Percentiles rank a stretch among this genome's conserved stretches.
Conservation (phyloP, 2,113 vertebrate genomes). For the Calypte anna region DNA sequence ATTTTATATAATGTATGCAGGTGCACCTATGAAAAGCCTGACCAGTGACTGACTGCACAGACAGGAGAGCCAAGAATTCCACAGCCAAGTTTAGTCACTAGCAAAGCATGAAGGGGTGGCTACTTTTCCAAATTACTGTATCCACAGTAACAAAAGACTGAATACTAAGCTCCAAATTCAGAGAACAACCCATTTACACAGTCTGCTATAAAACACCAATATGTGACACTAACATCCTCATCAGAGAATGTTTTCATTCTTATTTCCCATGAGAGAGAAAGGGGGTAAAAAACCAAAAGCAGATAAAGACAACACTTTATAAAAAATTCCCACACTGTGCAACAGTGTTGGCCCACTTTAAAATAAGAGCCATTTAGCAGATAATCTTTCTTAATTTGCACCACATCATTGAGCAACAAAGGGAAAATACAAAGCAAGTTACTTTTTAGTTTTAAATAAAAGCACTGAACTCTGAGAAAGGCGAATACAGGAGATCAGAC, state of each 20-base stretch:
- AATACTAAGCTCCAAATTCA: neutral
- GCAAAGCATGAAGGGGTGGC: neutral
- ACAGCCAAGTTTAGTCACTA: neutral
- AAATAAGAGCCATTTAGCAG: neutral
- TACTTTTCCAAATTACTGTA: neutral
- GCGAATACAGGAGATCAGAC: neutral
- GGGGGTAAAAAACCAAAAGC: neutral
- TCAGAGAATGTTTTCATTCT: neutral
- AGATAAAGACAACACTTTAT: neutral
- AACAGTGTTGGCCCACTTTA: neutral
- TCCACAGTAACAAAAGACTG: conserved; percentile 40
- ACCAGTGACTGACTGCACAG: neutral
- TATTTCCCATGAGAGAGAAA: neutral
- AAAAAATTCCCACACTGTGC: neutral
- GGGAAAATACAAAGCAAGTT: neutral
- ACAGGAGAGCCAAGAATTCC: neutral
- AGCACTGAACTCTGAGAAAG: neutral
- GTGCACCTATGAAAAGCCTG: neutral
- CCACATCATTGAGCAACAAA: neutral
- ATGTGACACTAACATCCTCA: neutral
- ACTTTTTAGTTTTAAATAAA: neutral
- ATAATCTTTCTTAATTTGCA: conserved; percentile 23
- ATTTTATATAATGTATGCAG: neutral
- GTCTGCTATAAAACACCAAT: neutral
- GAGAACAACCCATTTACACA: neutral